These are phyloP conservation scores for Chaetura pelagica DNA, from an alignment of 2,113 vertebrate genomes.

Conservation along the genomic window DNA sequence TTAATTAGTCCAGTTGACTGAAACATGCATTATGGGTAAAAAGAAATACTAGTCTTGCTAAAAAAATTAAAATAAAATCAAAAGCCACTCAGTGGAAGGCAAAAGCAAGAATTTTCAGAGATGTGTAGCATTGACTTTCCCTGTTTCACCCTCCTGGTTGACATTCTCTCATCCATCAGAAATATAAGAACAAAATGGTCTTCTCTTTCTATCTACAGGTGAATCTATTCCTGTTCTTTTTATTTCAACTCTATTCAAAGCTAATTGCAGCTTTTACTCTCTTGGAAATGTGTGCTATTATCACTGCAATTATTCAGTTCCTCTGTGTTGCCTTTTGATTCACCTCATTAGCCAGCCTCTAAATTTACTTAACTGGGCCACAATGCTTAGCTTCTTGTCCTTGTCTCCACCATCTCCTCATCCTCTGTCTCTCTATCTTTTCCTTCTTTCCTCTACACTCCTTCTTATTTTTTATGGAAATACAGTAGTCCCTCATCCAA, in stretches of 20 bases:
- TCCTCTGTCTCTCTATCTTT: neutral
- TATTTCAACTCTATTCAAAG: slow-evolving; percentile 1
- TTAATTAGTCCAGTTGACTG: neutral
- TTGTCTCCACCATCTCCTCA: neutral
- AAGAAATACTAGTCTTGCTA: neutral
- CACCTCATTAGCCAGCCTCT: slow-evolving; percentile 47
- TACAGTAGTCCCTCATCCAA: neutral
- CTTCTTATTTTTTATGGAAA: neutral
- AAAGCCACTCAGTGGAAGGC: neutral
- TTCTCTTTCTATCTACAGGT: slow-evolving; percentile 9
- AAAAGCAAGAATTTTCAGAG: neutral
- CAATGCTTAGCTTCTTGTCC: neutral
- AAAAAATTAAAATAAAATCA: neutral
- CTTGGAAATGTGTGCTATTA: slow-evolving; percentile 10
- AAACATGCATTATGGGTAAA: neutral
- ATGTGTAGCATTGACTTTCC: neutral
- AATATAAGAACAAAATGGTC: neutral
- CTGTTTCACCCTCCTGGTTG: neutral
- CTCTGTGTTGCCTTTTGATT: slow-evolving; percentile 34
- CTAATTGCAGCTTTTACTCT: slow-evolving; percentile 48
- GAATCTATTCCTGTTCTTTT: slow-evolving; percentile 12
- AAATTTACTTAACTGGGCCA: slow-evolving; percentile 28
- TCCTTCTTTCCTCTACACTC: neutral
- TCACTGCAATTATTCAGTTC: slow-evolving; percentile 39
- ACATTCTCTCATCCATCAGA: neutral